Evolutionary conservation across 1,140 invertebrate species (phyloP), one percentile per base, ranked within the genome.

Genomic region (Nebria ingens): DNA sequence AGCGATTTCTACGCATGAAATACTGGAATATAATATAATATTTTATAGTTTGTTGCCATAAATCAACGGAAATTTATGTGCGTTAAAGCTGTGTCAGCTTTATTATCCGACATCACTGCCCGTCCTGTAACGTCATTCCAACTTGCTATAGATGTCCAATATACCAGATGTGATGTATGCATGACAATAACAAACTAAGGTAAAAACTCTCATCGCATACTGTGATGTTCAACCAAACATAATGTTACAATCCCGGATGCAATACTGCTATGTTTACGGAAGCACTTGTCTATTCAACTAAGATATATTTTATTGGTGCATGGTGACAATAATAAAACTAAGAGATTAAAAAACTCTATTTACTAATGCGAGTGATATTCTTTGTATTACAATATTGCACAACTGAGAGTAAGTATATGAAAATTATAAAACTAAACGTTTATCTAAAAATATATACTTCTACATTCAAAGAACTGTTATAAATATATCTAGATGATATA

Each of bases 1-100:
- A 9, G 25, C 25, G 25, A 34, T 34, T 34, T 34, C 25, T 34
- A 34, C 25, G 40, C 15, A 45, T 45, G 15, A 45, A 45, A 45
- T 45, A 45, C 17, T 45, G 40, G 6, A 11, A 45, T 45, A 45
- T 45, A 45, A 45, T 45, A 45, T 45, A 45, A 45, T 17, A 17
- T 45, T 45, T 45, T 45, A 45, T 45, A 45, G 40, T 45, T 45
- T 45, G 40, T 45, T 12, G 9, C 3, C 40, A 45, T 45, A 45
- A 45, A 45, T 45, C 40, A 45, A 45, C 40, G 40, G 15, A 45
- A 45, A 45, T 45, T 45, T 45, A 45, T 45, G 40, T 45, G 15
- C 17, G 9, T 6, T 17, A 45, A 45, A 45, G 6, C 15, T 11
- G 40, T 45, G 40, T 45, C 40, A 45, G 40, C 15, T 45, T 45